phyloP scores from a whole-genome alignment of 1,140 invertebrate genomes.

The Bombyx mandarina region DNA sequence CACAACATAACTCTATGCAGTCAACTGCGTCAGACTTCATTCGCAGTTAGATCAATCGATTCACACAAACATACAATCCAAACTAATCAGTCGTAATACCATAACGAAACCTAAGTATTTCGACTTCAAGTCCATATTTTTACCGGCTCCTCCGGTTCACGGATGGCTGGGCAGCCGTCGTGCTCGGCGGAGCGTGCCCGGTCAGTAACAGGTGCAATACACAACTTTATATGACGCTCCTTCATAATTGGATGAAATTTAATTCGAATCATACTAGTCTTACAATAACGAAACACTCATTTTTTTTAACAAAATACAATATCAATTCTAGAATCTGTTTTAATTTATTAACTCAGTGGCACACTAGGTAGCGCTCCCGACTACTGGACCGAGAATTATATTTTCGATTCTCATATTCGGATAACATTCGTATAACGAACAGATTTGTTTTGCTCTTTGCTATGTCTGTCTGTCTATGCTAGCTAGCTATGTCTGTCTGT shows the following conservation, averaged over 20 bases:
- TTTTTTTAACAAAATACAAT: background rate
- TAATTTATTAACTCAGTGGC: too few relatives aligned
- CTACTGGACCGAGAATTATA: too few relatives aligned
- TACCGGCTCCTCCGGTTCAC: constrained; percentile 9
- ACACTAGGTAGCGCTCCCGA: too few relatives aligned
- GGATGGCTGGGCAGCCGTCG: constrained; percentile 19
- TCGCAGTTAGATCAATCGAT: too few relatives aligned
- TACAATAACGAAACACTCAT: background rate
- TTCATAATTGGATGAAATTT: constrained; percentile 15
- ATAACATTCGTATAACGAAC: too few relatives aligned
- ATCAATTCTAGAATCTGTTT: background rate
- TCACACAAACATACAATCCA: too few relatives aligned
- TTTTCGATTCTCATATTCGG: too few relatives aligned
- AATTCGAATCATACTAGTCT: background rate
- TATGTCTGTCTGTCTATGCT: too few relatives aligned
- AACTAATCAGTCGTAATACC: too few relatives aligned
- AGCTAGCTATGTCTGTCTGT: too few relatives aligned
- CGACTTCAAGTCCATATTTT: constrained; percentile 6
- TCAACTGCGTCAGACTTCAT: too few relatives aligned
- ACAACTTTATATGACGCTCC: background rate
- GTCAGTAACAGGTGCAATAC: constrained; percentile 30
- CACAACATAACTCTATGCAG: background rate
- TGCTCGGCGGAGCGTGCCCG: constrained; percentile 31
- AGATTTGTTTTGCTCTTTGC: too few relatives aligned
- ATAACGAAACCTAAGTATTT: constrained; percentile 6